These are phyloP conservation scores for Nyctereutes procyonoides DNA, from an alignment of 2,113 vertebrate genomes.

Conservation along the genomic window DNA sequence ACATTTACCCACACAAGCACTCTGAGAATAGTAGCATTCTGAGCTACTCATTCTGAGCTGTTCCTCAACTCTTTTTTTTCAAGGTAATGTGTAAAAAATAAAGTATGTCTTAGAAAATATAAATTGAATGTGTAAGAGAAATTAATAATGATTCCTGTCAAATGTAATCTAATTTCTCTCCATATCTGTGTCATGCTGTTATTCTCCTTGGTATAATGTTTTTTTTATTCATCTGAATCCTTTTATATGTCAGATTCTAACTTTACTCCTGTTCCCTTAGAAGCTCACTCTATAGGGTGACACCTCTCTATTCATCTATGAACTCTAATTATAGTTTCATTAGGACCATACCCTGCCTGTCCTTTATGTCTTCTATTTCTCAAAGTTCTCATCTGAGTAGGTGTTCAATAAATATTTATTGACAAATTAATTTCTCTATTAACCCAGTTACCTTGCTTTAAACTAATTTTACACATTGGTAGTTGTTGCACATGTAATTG, in stretches of 20 bases:
- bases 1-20: not conserved
- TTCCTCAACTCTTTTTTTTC: not conserved
- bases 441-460: not conserved
- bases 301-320: not conserved
- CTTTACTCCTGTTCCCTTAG: not conserved
- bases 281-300: not conserved
- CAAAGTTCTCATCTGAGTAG: not conserved
- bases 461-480: not conserved
- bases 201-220: not conserved
- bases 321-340: not conserved
- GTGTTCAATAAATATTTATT: not conserved
- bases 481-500: not conserved
- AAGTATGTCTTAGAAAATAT: slow-evolving; percentile 1
- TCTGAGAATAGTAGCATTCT: not conserved
- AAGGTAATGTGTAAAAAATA: not conserved
- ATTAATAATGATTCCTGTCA: not conserved
- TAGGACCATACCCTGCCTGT: not conserved
- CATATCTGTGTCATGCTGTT: not conserved
- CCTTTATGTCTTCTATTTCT: not conserved
- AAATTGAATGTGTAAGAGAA: not conserved
- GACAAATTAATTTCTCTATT: slow-evolving; percentile 11
- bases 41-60: not conserved
- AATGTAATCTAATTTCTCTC: not conserved
- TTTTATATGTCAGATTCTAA: not conserved
- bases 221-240: not conserved